phyloP scores from a whole-genome alignment of 2,797 vertebrate species.

The Diglossa cyanea region DNA sequence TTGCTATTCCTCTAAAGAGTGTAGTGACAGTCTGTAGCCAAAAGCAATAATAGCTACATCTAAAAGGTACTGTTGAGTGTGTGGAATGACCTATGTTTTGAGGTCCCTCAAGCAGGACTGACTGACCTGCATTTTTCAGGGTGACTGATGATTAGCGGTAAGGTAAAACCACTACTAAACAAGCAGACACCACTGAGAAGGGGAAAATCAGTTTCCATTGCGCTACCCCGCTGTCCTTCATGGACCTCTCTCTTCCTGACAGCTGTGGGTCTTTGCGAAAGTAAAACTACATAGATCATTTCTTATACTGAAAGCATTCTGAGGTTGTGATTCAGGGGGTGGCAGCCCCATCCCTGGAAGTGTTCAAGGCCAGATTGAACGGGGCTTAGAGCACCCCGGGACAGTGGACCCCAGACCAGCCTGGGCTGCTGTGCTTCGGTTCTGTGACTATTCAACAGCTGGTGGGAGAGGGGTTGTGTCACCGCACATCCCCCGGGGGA shows the following conservation, averaged over 20 bases:
- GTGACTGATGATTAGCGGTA: accelerated
- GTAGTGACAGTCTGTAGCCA: not conserved
- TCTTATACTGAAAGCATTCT: not conserved
- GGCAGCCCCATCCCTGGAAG: not conserved
- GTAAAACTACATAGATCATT: not conserved
- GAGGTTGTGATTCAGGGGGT: not conserved
- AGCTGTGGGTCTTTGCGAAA: not conserved
- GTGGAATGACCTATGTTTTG: accelerated
- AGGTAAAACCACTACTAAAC: not conserved
- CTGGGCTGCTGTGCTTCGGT: accelerated
- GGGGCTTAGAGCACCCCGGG: not conserved
- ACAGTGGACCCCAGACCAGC: not conserved
- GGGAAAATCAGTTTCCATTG: not conserved
- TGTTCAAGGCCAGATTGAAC: too few species aligned
- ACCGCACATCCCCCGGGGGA: not conserved
- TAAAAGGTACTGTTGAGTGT: not conserved
- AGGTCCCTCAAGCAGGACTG: accelerated
- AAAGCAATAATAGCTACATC: not conserved
- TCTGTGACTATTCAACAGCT: not conserved
- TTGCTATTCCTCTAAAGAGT: not conserved
- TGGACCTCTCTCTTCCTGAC: not conserved
- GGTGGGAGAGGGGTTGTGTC: not conserved
- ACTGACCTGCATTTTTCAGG: accelerated
- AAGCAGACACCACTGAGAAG: accelerated
- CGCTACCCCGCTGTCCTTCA: accelerated